Evolutionary conservation across 2,888 invertebrate species (phyloP).

Genomic region (Penaeus monodon): DNA sequence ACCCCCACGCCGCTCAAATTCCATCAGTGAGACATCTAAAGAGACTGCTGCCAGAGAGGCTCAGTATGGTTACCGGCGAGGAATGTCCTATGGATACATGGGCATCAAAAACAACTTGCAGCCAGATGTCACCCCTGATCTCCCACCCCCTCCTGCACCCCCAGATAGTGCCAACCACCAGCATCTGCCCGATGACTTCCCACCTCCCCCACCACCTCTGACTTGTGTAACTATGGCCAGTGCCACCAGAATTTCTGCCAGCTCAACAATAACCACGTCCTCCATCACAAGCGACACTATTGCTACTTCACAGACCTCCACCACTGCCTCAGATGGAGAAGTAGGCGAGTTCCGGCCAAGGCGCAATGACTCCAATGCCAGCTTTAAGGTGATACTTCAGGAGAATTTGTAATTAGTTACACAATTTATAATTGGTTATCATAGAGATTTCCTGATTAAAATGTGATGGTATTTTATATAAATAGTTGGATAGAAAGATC

Average conservation of each 20-base stretch:
- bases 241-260: constrained; percentile 46
- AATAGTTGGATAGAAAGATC: too few relatives aligned
- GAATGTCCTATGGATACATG: constrained; percentile 63
- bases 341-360: constrained; percentile 70
- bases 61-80: constrained; percentile 51
- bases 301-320: constrained; percentile 82
- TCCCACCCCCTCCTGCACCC: constrained; percentile 65
- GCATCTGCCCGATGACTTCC: constrained; percentile 67
- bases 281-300: constrained; percentile 77
- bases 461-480: too few relatives aligned
- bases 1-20: constrained; percentile 70
- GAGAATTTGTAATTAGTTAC: too few relatives aligned
- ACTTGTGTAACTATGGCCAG: constrained; percentile 60
- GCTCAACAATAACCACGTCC: constrained; percentile 43
- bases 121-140: constrained; percentile 62
- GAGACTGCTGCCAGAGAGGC: constrained; percentile 34
- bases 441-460: too few relatives aligned
- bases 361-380: constrained; percentile 84
- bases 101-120: constrained; percentile 61
- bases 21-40: constrained; percentile 60
- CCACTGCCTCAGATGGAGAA: constrained; percentile 74
- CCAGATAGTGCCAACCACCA: constrained; percentile 63
- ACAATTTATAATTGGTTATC: too few relatives aligned
- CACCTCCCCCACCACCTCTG: constrained; percentile 69
- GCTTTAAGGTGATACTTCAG: constrained; percentile 78